Evolutionary conservation across 2,888 invertebrate genomes (phyloP), one percentile per base, ranked within the genome.

Genomic region (Napeogenes inachia): DNA sequence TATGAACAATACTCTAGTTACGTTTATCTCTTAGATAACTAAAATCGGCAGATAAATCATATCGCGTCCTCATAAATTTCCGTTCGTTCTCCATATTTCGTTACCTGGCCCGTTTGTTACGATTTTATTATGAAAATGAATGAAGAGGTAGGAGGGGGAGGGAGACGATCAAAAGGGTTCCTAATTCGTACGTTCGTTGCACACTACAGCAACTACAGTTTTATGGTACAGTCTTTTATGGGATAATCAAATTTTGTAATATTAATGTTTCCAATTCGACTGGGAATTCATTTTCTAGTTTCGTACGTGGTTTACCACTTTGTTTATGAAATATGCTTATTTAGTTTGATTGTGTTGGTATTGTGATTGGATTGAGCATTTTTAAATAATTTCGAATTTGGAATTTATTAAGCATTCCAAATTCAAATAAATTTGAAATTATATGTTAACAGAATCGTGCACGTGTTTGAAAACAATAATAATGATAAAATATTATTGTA

Each of bases 51-150:
- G 80, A 82, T 86, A 85, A 87, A 86, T 88, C 81, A 82, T 76
- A 74, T 83, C 78, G 82, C 80, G 84, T 82, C 82, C 80, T 72
- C 82, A 86, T 89, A 88, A 89, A 89, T 89, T 80, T 76, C 71
- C 79, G 79, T 81, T 85, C 87, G 83, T 80, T 84, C 87, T 89
- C 89, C 88, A 89, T 89, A 89, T 89, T 89, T 89, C 81, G 87
- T 86, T 90, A 89, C 89, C 89, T 90, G 87, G 74, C 77, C 84
- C 86, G 87, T 89, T 89, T 88, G 89, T 89, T 89, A 85, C 89
- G 87, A 89, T 89, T 89, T 89, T 89, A 89, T 89, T 89, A 90
- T 89, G 89, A 90, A 89, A 89, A 90, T 90, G 89, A 89, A 89
- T 88, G 89, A 88, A 85, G 85, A 82, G 68, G 74, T 75, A 73